These are phyloP conservation scores for Perccottus glenii DNA, from an alignment of 2,113 vertebrate genomes.

Conservation along the genomic window DNA sequence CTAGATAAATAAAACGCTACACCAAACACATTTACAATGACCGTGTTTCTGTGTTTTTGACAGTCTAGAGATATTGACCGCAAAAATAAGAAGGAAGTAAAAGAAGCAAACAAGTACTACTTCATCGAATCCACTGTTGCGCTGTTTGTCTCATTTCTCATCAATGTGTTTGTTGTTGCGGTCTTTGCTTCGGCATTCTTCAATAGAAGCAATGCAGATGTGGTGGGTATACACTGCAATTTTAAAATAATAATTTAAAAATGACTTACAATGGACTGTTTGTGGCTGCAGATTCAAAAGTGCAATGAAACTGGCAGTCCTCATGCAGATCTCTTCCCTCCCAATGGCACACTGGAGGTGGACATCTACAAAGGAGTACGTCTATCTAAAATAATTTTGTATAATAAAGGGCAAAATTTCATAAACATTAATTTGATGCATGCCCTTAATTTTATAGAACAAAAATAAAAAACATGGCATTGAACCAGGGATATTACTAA, in stretches of 20 bases:
- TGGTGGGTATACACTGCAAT: conserved; percentile 74
- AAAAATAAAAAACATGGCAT: too few relatives aligned
- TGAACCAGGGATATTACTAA: too few relatives aligned
- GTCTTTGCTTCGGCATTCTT: conserved; percentile 94
- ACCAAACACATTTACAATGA: too few relatives aligned
- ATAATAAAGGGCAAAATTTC: too few relatives aligned
- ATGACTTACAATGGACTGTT: background rate
- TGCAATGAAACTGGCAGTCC: conserved; percentile 81
- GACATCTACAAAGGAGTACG: conserved; percentile 98
- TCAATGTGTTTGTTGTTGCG: conserved; percentile 94
- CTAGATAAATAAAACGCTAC: too few relatives aligned
- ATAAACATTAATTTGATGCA: too few relatives aligned
- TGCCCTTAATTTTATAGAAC: too few relatives aligned
- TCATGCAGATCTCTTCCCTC: conserved; percentile 83
- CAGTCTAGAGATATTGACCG: conserved; percentile 92
- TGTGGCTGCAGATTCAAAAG: conserved; percentile 50
- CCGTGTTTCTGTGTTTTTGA: background rate
- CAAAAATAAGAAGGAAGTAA: conserved; percentile 83
- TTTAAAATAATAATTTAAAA: too few relatives aligned
- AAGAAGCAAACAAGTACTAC: conserved; percentile 94
- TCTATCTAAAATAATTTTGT: background rate
- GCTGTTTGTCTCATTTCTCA: conserved; percentile 95
- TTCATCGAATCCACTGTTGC: conserved; percentile 93
- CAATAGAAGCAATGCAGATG: conserved; percentile 82
- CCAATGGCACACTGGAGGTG: conserved; percentile 81